phyloP scores from a whole-genome alignment of 2,797 vertebrate species.

The Rhinophrynus dorsalis region DNA sequence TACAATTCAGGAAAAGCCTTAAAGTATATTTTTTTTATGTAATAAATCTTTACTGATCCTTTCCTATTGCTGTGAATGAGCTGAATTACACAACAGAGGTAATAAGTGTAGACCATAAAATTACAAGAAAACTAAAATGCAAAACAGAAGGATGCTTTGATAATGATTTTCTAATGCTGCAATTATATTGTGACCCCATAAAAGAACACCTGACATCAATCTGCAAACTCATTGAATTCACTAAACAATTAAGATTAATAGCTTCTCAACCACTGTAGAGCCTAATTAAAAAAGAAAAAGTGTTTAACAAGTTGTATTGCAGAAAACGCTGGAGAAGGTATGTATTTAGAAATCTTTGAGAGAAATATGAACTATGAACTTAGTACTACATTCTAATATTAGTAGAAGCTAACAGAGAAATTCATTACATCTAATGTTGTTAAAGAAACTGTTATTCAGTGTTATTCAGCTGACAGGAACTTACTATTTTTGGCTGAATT shows the following conservation, averaged over 20 bases:
- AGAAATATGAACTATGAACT: conserved; percentile 28
- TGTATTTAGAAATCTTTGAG: conserved; percentile 27
- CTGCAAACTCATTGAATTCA: conserved; percentile 39
- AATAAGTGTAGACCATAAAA: conserved; percentile 31
- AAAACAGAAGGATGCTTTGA: conserved; percentile 33
- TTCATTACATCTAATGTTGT: neutral
- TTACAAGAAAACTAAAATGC: conserved; percentile 17
- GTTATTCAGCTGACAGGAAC: neutral
- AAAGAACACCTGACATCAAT: conserved; percentile 44
- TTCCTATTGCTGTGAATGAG: neutral
- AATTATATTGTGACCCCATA: conserved; percentile 28
- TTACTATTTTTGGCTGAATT: neutral
- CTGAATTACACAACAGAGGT: neutral
- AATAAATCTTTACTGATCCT: neutral
- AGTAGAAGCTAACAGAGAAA: neutral
- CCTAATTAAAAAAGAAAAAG: conserved; percentile 38
- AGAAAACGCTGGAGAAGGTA: conserved; percentile 11
- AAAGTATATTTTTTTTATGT: too few relatives aligned
- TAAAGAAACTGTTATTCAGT: neutral
- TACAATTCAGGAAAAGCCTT: too few relatives aligned
- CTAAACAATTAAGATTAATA: conserved; percentile 39
- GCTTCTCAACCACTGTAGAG: conserved; percentile 35
- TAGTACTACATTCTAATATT: neutral
- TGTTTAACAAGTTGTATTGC: conserved; percentile 34
- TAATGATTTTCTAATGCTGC: conserved; percentile 37